Conservation (phyloP, 1,140 invertebrate species). For the Bombus soroeensis region DNA sequence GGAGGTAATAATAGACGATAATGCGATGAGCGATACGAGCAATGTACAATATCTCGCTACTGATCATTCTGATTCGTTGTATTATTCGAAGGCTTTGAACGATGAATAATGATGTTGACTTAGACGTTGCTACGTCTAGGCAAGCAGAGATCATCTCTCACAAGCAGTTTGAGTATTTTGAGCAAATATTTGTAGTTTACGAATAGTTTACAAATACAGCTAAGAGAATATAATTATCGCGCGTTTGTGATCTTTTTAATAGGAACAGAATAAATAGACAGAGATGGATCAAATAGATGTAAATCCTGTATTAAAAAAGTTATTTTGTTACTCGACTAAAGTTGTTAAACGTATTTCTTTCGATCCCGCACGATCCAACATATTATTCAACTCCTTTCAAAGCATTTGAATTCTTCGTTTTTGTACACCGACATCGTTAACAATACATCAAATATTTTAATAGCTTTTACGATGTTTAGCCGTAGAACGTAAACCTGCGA, state of each 20-base stretch:
- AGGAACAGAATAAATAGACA: not conserved
- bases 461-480: too few relatives aligned
- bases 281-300: not conserved
- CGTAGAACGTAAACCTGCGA: too few relatives aligned
- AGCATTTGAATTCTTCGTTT: not conserved
- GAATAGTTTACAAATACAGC: constrained; percentile 28
- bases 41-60: not conserved
- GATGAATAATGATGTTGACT: constrained; percentile 54
- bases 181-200: constrained; percentile 44
- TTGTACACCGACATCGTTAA: not conserved
- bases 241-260: constrained; percentile 18
- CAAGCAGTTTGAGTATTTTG: constrained; percentile 38
- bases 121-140: constrained; percentile 46
- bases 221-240: constrained; percentile 30
- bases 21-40: not conserved
- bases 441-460: not conserved
- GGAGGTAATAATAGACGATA: not conserved
- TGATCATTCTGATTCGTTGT: constrained; percentile 8
- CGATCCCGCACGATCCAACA: not conserved
- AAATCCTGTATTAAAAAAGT: not conserved
- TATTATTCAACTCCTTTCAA: not conserved
- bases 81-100: constrained; percentile 44
- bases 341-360: too few relatives aligned
- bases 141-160: constrained; percentile 42
- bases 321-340: not conserved